Evolutionary conservation across 2,797 vertebrate genomes (phyloP).

Genomic region (Acipenser transmontanus): DNA sequence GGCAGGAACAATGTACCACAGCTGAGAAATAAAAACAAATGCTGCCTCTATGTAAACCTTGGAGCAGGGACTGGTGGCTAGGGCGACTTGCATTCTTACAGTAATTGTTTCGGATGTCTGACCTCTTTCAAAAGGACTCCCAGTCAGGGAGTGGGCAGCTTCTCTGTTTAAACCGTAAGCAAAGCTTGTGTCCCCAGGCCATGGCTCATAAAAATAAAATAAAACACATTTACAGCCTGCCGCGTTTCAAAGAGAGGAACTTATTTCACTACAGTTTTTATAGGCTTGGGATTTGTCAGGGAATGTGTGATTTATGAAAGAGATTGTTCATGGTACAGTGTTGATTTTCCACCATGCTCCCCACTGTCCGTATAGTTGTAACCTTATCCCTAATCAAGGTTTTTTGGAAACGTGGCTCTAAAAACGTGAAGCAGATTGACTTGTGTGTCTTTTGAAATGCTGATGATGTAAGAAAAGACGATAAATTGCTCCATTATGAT

Average conservation of each 20-base stretch:
- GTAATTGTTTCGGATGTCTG: too few species aligned
- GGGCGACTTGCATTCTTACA: too few species aligned
- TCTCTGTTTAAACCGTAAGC: slow-evolving; percentile 6
- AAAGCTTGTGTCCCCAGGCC: slow-evolving; percentile 3
- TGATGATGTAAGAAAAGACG: slow-evolving; percentile 46
- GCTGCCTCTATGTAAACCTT: too few species aligned
- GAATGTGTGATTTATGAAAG: slow-evolving; percentile 39
- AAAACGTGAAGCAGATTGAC: slow-evolving; percentile 50
- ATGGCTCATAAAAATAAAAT: slow-evolving; percentile 28
- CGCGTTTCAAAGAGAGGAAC: slow-evolving; percentile 46
- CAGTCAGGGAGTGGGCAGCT: background rate
- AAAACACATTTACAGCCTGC: slow-evolving; percentile 44
- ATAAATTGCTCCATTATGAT: slow-evolving; percentile 34
- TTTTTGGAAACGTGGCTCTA: slow-evolving; percentile 38
- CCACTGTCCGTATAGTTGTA: slow-evolving; percentile 32
- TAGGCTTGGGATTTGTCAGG: background rate
- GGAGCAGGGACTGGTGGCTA: too few species aligned
- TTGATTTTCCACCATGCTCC: slow-evolving; percentile 36
- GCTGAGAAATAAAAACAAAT: too few species aligned
- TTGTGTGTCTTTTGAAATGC: slow-evolving; percentile 37
- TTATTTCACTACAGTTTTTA: slow-evolving; percentile 1
- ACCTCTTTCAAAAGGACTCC: slow-evolving; percentile 4
- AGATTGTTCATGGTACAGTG: slow-evolving; percentile 34
- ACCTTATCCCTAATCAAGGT: slow-evolving; percentile 44
- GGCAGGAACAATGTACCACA: too few species aligned